These are phyloP conservation scores for Archaeoteleia sp. DNA, from an alignment of 2,888 invertebrate genomes.

Conservation along the genomic window DNA sequence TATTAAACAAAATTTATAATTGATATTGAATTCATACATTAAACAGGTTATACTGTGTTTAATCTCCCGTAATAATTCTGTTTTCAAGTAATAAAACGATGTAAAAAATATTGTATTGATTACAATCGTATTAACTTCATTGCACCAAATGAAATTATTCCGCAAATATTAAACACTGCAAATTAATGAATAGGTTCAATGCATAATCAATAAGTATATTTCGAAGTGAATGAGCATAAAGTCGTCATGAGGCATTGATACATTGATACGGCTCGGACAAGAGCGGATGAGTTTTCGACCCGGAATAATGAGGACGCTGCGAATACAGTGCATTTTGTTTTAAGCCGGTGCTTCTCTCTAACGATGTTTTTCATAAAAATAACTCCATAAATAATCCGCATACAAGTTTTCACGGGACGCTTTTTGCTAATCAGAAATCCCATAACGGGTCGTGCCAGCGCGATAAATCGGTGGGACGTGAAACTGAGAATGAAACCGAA, in stretches of 20 bases:
- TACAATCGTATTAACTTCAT: slow-evolving; percentile 4
- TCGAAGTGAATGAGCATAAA: background rate
- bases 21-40: too few species aligned
- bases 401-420: slow-evolving; percentile 20
- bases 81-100: too few species aligned
- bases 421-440: slow-evolving; percentile 32
- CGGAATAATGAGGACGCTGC: slow-evolving; percentile 14
- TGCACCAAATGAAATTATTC: slow-evolving; percentile 3
- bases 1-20: too few species aligned
- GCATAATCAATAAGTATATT: slow-evolving; percentile 7
- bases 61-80: too few species aligned
- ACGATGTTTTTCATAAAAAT: slow-evolving; percentile 8
- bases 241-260: slow-evolving; percentile 5
- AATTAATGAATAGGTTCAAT: slow-evolving; percentile 14
- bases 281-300: slow-evolving; percentile 8
- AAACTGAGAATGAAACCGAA: slow-evolving; percentile 10
- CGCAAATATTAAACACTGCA: slow-evolving; percentile 3
- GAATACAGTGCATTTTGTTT: slow-evolving; percentile 8
- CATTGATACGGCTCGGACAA: background rate
- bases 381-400: slow-evolving; percentile 18
- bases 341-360: background rate
- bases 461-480: slow-evolving; percentile 22
- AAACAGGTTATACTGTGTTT: too few species aligned
- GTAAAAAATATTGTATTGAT: background rate
- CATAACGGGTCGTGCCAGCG: slow-evolving; percentile 15